Base-by-base conservation (phyloP, 2,113 vertebrate genomes). In the Marmota monax region DNA sequence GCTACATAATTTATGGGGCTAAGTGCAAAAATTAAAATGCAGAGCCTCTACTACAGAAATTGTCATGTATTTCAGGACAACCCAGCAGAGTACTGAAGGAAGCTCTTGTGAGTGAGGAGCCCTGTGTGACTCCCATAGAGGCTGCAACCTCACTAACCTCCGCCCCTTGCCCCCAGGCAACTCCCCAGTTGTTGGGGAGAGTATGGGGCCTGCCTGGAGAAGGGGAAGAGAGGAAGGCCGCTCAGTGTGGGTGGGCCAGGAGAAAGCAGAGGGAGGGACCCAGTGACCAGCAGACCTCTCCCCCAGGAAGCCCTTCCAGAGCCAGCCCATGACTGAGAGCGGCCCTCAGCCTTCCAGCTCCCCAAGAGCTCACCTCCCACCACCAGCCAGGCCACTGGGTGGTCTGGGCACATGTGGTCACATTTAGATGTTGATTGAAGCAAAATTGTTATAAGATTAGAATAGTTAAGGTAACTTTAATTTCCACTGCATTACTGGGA, bases 371-470 rank as follows among this genome's bases (percentile, higher is more conserved):
- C 69, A 29, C 42, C 84, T 23, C 74, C 32, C 48, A 34, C 89
- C 91, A 37, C 85, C 94, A 94, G 29, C 67, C 25, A n/a, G 74
- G 96, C 65, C 58, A 22, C 97, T 98, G 98, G 99, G 99, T 99
- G 99, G 98, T 99, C 99, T 96, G 97, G 93, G 98, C 96, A 98
- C 99, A 99, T 99, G 98, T 99, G 99, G 98, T 98, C 97, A 97
- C 97, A 97, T 98, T 99, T 99, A 99, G 94, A 98, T 98, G 98
- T 98, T 92, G 95, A 98, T 98, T 98, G 98, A 98, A 98, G 98
- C 97, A 98, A 95, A 98, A 98, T 97, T 98, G 98, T 98, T 95
- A 96, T 96, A 97, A 98, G 98, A 99, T 99, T 98, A 98, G 98
- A 98, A 97, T 97, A 98, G 95, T 97, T 97, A 85, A 98, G 97